Conservation (phyloP, 2,113 vertebrate genomes). For the Chloroceryle aenea region DNA sequence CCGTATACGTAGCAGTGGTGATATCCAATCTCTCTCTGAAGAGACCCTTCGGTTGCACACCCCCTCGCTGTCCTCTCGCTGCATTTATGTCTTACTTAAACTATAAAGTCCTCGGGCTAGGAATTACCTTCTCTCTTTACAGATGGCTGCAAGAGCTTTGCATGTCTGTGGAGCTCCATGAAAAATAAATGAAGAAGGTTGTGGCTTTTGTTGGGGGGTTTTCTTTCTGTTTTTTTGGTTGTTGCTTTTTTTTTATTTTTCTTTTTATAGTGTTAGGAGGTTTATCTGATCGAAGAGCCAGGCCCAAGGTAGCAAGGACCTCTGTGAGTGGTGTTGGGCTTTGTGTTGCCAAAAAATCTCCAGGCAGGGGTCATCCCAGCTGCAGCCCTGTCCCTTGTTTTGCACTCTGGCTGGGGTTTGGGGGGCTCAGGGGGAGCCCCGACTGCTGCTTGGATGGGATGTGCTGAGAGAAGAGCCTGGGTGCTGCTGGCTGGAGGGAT, state of each 20-base stretch:
- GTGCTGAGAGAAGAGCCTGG: too few relatives aligned
- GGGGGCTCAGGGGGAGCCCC: not conserved
- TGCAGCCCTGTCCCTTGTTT: not conserved
- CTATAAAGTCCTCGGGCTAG: constrained; percentile 26
- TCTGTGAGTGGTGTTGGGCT: not conserved
- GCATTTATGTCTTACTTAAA: constrained; percentile 25
- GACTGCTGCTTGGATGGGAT: not conserved
- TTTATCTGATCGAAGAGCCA: not conserved
- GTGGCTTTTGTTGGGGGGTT: not conserved
- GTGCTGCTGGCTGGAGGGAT: too few relatives aligned
- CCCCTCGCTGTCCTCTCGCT: not conserved
- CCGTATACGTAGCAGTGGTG: not conserved
- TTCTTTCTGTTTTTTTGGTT: not conserved
- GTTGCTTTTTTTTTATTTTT: too few relatives aligned
- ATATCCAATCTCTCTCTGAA: not conserved
- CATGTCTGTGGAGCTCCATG: not conserved
- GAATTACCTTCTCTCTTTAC: constrained; percentile 29
- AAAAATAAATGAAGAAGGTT: constrained; percentile 11
- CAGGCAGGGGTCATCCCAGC: not conserved
- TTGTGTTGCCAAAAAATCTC: not conserved
- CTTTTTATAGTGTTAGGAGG: not conserved
- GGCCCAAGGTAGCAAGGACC: not conserved
- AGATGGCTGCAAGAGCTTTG: constrained; percentile 19
- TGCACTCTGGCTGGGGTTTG: not conserved
- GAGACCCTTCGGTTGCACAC: not conserved